Evolutionary conservation across 2,113 vertebrate species (phyloP).

Genomic region (Okapia johnstoni): DNA sequence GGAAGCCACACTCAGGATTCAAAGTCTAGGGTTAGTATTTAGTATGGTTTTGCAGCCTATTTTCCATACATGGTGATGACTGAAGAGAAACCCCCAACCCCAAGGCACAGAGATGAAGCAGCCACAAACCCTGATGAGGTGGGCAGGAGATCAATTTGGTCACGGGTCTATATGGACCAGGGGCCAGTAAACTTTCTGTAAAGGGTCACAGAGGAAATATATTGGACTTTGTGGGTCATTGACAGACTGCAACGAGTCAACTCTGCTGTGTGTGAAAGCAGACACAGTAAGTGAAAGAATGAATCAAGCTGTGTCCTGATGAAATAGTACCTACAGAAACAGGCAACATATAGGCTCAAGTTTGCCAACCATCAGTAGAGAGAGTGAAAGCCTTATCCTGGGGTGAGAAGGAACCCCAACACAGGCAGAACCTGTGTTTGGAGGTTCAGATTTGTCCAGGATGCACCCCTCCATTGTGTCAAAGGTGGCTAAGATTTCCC

Average conservation of each 20-base stretch:
- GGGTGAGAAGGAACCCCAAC: not conserved
- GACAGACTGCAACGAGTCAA: not conserved
- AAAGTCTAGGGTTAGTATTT: not conserved
- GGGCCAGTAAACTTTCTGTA: not conserved
- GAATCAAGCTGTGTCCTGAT: not conserved
- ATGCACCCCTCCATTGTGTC: not conserved
- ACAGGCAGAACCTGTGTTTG: not conserved
- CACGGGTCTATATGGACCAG: not conserved
- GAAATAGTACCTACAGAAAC: not conserved
- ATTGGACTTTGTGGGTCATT: not conserved
- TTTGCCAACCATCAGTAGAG: not conserved
- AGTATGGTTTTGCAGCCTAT: conserved; percentile 21
- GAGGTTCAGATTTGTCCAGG: not conserved
- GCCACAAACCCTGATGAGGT: not conserved
- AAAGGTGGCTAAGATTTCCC: not conserved
- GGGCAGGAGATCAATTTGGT: not conserved
- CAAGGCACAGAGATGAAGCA: not conserved
- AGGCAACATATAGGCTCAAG: not conserved
- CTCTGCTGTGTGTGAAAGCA: not conserved
- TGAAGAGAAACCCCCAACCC: not conserved
- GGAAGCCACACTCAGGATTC: conserved; percentile 40
- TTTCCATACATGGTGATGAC: not conserved
- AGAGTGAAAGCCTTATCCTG: not conserved
- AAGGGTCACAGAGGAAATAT: not conserved
- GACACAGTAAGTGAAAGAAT: not conserved